Evolutionary conservation across 2,888 invertebrate species (phyloP), one percentile per base, ranked within the genome.

Genomic region (Caenorhabditis macrosperma): DNA sequence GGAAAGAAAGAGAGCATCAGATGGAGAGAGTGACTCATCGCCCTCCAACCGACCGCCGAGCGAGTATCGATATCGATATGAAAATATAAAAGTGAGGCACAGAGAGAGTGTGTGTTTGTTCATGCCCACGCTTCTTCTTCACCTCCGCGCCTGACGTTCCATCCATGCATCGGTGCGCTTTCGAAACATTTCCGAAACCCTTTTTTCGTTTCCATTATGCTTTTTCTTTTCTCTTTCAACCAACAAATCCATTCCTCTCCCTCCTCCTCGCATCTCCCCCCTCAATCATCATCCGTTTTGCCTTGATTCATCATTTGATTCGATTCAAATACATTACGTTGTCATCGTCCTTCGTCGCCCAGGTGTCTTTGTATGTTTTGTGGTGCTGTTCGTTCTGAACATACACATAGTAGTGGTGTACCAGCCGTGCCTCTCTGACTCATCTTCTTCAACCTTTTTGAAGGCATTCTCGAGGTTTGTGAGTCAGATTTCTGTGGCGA

Each of bases 161-260:
- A 46, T 66, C 64, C 52, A 74, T 63, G 63, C 72, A 48, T 72
- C 46, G 63, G 44, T 55, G 46, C 61, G 54, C 22, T 38, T 63
- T 69, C 35, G 57, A 61, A 67, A 54, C 68, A 35, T 68, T 68
- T 64, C 46, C 46, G 20, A 30, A 41, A 50, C 41, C 22, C 20
- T 61, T 63, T 28, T 64, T 38, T 41, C 28, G 33, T 30, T 17
- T 60, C 30, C 57, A 20, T 61, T 28, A 44, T 60, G 20, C 48
- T 7, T n/a, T n/a, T 48, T 2, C 22, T 50, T 22, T 61, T 44
- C 61, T 35, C 28, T 35, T 55, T 46, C 60, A 17, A 24, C 35
- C 33, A 20, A 33, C 35, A 38, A n/a, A 44, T 46, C 46, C 46
- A 6, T n/a, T n/a, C n/a, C n/a, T n/a, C n/a, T n/a, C n/a, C n/a